A percentile compares a stretch with the other conserved stretches of the same genome.
Evolutionary conservation across 2,113 vertebrate species (phyloP).

Genomic region (Pungitius pungitius): DNA sequence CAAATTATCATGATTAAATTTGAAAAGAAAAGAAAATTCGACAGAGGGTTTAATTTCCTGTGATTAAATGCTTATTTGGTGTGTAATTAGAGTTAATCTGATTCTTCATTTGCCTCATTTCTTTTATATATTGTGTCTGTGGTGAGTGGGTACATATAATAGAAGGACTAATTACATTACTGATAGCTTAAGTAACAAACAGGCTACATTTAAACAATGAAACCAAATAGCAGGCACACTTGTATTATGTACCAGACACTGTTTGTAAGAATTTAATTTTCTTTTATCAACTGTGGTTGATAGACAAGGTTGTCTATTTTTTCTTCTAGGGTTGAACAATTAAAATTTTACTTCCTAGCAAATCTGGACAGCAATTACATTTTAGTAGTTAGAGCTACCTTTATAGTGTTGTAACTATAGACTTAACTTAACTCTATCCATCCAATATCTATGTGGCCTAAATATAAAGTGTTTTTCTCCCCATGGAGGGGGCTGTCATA

Average conservation of each 20-base stretch:
- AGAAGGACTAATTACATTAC: constrained; percentile 20
- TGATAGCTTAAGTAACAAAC: constrained; percentile 31
- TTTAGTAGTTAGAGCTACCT: not conserved
- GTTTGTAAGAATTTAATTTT: not conserved
- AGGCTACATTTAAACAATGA: constrained; percentile 3
- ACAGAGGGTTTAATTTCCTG: constrained; percentile 41
- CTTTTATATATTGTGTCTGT: constrained; percentile 35
- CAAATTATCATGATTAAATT: constrained; percentile 50
- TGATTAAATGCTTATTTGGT: constrained; percentile 64
- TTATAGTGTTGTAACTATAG: no score
- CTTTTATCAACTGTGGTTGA: not conserved
- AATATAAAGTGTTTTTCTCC: not conserved
- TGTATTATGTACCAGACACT: not conserved
- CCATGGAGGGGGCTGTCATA: not conserved
- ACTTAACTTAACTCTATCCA: not conserved
- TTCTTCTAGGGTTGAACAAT: not conserved
- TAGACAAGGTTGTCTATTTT: not conserved
- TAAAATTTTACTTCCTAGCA: not conserved
- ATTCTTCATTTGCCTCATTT: constrained; percentile 51
- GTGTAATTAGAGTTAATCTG: constrained; percentile 59
- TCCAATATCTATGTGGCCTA: constrained; percentile 16
- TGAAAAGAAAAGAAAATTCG: constrained; percentile 65
- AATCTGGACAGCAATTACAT: not conserved
- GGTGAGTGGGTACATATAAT: constrained; percentile 16
- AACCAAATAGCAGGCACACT: not conserved